These are phyloP conservation scores for Hippoglossus hippoglossus DNA, from an alignment of 2,797 vertebrate species.

Conservation along the genomic window DNA sequence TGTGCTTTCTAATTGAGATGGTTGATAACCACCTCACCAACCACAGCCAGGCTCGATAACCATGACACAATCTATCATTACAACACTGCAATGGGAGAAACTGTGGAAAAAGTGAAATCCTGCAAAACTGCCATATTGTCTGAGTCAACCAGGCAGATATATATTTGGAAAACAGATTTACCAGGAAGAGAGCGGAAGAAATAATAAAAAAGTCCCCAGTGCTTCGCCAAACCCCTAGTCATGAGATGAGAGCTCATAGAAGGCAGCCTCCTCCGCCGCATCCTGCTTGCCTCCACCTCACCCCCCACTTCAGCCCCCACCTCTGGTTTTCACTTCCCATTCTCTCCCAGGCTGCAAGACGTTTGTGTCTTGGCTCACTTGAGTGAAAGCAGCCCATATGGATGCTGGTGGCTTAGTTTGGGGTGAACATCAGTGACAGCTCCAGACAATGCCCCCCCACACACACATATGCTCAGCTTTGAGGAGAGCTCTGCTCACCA, in stretches of 20 bases:
- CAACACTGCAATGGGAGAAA: conserved; percentile 51
- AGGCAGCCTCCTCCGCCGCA: conserved; percentile 55
- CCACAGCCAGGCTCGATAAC: conserved; percentile 73
- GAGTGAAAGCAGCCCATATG: conserved; percentile 75
- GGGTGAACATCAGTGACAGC: conserved; percentile 70
- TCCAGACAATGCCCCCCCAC: conserved; percentile 53
- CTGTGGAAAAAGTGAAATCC: conserved; percentile 67
- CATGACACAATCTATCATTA: conserved; percentile 78
- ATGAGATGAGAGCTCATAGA: conserved; percentile 68
- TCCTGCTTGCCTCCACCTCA: conserved; percentile 54
- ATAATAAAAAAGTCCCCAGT: conserved; percentile 52
- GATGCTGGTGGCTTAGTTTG: conserved; percentile 64
- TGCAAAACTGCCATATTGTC: conserved; percentile 61
- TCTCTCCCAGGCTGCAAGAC: conserved; percentile 61
- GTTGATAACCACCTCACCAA: conserved; percentile 78
- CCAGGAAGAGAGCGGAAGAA: conserved; percentile 41
- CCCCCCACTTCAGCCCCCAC: conserved; percentile 29
- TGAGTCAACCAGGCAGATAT: conserved; percentile 55
- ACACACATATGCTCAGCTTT: conserved; percentile 26
- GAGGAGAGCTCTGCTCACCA: conserved; percentile 66
- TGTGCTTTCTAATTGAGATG: conserved; percentile 79
- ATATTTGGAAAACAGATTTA: conserved; percentile 73
- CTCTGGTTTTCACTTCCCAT: conserved; percentile 60
- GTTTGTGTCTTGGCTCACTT: conserved; percentile 72
- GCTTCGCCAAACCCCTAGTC: conserved; percentile 68